Conservation (phyloP, 2,113 vertebrate species). For the Symphodus melops region DNA sequence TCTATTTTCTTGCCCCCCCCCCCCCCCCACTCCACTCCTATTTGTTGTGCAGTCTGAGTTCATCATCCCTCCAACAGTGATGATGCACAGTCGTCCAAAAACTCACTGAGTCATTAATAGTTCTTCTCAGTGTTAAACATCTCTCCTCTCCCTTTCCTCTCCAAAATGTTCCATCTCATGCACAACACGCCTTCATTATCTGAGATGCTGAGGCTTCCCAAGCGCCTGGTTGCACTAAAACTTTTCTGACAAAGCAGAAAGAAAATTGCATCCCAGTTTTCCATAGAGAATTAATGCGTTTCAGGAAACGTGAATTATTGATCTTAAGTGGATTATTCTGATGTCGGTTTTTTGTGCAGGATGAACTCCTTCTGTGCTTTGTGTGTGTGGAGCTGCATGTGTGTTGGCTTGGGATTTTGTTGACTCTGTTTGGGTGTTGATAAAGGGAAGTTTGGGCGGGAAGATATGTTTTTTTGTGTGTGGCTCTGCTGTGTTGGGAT, state of each 20-base stretch:
- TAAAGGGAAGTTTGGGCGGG: constrained; percentile 2
- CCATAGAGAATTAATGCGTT: constrained; percentile 78
- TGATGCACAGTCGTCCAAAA: constrained; percentile 4
- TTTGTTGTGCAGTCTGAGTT: background rate
- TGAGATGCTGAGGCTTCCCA: constrained; percentile 44
- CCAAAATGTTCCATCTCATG: constrained; percentile 59
- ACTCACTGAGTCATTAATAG: constrained; percentile 4
- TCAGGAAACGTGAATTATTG: constrained; percentile 83
- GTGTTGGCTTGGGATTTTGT: constrained; percentile 12
- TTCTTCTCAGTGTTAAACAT: constrained; percentile 3
- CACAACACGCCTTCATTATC: constrained; percentile 57
- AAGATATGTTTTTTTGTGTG: constrained; percentile 5
- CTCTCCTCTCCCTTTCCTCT: constrained; percentile 7
- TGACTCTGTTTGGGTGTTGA: constrained; percentile 22
- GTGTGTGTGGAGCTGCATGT: constrained; percentile 22
- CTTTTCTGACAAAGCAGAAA: constrained; percentile 68
- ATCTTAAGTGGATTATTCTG: constrained; percentile 77
- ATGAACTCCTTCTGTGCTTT: constrained; percentile 31
- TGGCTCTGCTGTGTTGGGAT: background rate
- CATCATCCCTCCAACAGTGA: background rate
- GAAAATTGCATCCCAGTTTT: constrained; percentile 73
- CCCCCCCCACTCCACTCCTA: too few relatives aligned
- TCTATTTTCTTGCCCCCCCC: background rate
- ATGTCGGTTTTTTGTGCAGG: constrained; percentile 48
- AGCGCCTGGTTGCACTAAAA: constrained; percentile 63